Evolutionary conservation across 2,888 invertebrate genomes (phyloP).

Genomic region (Polietes domitor): DNA sequence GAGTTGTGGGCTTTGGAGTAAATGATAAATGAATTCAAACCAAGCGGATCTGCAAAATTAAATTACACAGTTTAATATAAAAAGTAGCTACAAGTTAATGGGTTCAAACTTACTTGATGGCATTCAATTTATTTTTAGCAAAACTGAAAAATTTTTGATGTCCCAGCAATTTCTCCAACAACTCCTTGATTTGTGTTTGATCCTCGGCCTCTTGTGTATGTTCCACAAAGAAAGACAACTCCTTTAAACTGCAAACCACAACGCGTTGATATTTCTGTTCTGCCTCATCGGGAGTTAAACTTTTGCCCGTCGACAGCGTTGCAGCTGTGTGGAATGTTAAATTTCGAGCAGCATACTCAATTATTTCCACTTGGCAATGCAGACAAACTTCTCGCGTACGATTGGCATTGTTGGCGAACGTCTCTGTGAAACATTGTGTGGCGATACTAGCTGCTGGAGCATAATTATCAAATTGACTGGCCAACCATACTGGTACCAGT

Average conservation of each 20-base stretch:
- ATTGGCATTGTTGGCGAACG: constrained; percentile 87
- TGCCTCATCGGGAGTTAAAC: constrained; percentile 84
- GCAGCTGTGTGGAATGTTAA: constrained; percentile 84
- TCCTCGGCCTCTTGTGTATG: constrained; percentile 82
- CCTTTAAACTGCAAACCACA: constrained; percentile 85
- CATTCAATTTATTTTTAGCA: constrained; percentile 82
- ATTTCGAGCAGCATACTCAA: constrained; percentile 88
- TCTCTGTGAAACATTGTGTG: constrained; percentile 84
- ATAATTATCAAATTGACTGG: constrained; percentile 92
- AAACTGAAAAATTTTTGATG: constrained; percentile 88
- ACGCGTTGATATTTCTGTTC: constrained; percentile 87
- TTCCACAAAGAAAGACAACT: constrained; percentile 84
- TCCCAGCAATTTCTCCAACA: constrained; percentile 83
- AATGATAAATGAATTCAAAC: constrained; percentile 84
- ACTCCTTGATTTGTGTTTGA: constrained; percentile 70
- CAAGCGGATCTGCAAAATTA: constrained; percentile 83
- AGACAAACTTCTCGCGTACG: constrained; percentile 90
- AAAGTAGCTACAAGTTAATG: no score
- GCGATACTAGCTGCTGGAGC: constrained; percentile 91
- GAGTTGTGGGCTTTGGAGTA: constrained; percentile 83
- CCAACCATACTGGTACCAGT: constrained; percentile 92
- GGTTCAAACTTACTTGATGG: constrained; percentile 79
- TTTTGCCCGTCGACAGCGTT: constrained; percentile 82
- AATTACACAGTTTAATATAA: background rate
- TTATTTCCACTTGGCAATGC: constrained; percentile 91